Evolutionary conservation across 2,888 invertebrate genomes (phyloP), one percentile per base, ranked within the genome.

Genomic region (Pyralis farinalis): DNA sequence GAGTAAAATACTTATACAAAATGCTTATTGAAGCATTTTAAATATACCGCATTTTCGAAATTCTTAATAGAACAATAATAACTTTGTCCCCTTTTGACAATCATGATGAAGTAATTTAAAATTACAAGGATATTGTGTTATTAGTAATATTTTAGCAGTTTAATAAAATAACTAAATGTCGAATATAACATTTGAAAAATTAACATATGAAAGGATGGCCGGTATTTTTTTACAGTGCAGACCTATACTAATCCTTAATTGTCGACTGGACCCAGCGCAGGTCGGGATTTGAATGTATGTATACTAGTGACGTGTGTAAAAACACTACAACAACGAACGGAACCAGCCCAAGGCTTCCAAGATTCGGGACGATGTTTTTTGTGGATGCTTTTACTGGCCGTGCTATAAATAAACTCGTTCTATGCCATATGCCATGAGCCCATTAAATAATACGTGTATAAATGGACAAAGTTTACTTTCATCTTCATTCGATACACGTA

Each of bases 321-420:
- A 82, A 25, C 69, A 67, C 60, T 43, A 42, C 45, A 58, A 64
- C 62, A 65, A 60, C 62, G 55, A 62, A 71, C 67, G 68, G 65
- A 70, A 71, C 58, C 60, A 57, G 59, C 58, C 58, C 65, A 70
- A 78, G 80, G 74, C 75, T 71, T 73, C 72, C 71, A 71, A 73
- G 64, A 68, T 74, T 80, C 64, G 74, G 78, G 77, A 71, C 70
- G 65, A 57, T 58, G 57, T 76, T 84, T 81, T 83, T 79, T 79
- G 71, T 76, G 47, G 51, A 54, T 61, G 58, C 74, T 71, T 74
- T 71, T 72, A 73, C 68, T 67, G 10, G 38, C 32, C 49, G 51
- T 51, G 49, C 75, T 80, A 79, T 75, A 79, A 81, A 81, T 83
- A 82, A 73, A 71, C 67, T 65, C 57, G 67, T 69, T 74, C 70